Evolutionary conservation across 1,140 invertebrate genomes (phyloP), one percentile per base, ranked within the genome.

Genomic region (Ceratina australensis): DNA sequence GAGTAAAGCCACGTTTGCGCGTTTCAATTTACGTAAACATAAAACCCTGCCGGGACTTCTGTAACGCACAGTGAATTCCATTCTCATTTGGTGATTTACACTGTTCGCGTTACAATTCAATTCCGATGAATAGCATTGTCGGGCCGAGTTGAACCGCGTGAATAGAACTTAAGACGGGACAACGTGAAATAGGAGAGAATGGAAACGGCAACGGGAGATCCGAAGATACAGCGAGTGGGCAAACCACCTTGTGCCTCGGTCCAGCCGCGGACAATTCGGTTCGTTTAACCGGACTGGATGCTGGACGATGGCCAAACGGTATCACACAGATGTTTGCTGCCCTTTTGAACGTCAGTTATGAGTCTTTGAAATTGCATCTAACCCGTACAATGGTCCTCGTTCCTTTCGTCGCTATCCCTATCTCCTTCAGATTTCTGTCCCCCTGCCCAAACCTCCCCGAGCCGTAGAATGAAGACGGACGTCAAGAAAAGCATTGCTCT

Each of bases 351-450:
- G 82, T 85, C 87, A 80, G 84, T 88, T 89, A 89, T 86, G 84
- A 86, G 80, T 85, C 78, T 87, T 87, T 87, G 80, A 83, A 87
- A 88, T 87, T 82, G 85, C 81, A 87, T 86, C 86, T 84, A 87
- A 87, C 72, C 69, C 77, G 28, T 78, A 84, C 72, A 86, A 87
- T 88, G 42, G 65, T 33, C 67, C 64, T 33, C 65, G 42, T 24
- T 61, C 69, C 54, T 52, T 67, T 52, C 33, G 13, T 20, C n/a
- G 24, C 20, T 49, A 4, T 22, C 13, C 16, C 50, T 50, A 4
- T 50, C n/a, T 16, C 28, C 13, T 33, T 61, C 63, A 60, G 56
- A 59, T 68, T 47, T 60, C 56, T 60, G 33, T 47, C 12, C 33
- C 42, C n/a, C 22, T 0, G 3, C 16, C 52, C 52, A n/a, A n/a